Evolutionary conservation across 2,113 vertebrate genomes (phyloP), one percentile per base, ranked within the genome.

Genomic region (Prochilodus magdalenae): DNA sequence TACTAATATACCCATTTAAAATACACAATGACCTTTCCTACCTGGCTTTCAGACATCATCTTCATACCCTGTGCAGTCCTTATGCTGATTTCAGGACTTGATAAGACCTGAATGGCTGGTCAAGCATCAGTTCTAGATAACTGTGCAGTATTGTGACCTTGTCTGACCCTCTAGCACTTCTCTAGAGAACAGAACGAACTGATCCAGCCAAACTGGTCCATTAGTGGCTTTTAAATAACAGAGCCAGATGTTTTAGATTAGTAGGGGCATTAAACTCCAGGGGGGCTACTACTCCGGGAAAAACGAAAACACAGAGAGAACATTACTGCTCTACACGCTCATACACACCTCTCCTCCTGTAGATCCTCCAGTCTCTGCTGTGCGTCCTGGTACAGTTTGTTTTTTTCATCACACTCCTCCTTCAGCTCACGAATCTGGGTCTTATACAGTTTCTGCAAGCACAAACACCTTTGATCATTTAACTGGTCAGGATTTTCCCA

Each of bases 341-440:
- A 75, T 67, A 59, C 74, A 80, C 85, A 98, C 98, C 97, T 96
- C 88, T 99, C 97, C 47, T 98, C 96, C 86, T 96, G 94, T 65
- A 97, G 94, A 60, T 98, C 95, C 65, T 93, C 95, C 74, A 97
- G 92, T 86, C 93, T 97, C 88, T 96, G 95, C 82, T 96, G 96
- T 27, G 92, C 85, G 67, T 96, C 96, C 89, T 96, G 95, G 88
- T 93, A 94, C 85, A 96, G 90, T 83, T 96, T 98, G 40, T 90
- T 94, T 90, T 93, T 98, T 84, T 98, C 97, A 65, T 97, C 95
- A 88, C 94, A 92, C 82, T 98, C 97, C 74, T 98, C 97, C 84
- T 97, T 99, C 83, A 99, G 89, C 91, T 99, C 98, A 44, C 95
- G 94, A 81, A 97, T 95, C 91, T 99, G 97, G 0, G 97, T 98